Evolutionary conservation across 2,113 vertebrate genomes (phyloP).

Genomic region (Chaetorhynchus papuensis): DNA sequence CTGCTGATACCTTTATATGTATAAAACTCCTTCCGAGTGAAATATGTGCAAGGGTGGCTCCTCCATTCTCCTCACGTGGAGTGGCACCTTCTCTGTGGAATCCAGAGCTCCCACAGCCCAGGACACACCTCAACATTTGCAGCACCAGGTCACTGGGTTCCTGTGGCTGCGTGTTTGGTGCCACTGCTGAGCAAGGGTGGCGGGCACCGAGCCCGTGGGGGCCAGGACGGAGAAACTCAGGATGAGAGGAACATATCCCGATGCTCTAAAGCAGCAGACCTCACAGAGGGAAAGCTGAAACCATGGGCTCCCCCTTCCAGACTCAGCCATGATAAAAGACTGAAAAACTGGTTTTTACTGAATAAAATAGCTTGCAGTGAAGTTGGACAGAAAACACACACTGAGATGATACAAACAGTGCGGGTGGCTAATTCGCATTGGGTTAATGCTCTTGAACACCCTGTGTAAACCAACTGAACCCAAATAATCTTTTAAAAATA

Average conservation of each 20-base stretch:
- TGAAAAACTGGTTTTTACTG: neutral
- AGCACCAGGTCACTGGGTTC: neutral
- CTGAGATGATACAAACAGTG: neutral
- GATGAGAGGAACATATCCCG: neutral
- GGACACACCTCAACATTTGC: neutral
- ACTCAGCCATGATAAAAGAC: neutral
- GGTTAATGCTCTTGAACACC: neutral
- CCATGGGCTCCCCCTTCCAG: neutral
- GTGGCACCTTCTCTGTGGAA: neutral
- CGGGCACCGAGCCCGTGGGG: fast-evolving
- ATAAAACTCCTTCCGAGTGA: neutral
- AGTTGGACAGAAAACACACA: neutral
- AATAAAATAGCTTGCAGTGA: neutral
- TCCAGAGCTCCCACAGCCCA: neutral
- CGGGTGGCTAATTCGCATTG: neutral
- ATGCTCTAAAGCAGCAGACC: neutral
- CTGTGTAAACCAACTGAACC: neutral
- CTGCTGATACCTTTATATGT: neutral
- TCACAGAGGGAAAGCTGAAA: neutral
- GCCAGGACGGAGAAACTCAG: neutral
- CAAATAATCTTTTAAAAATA: neutral
- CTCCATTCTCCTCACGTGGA: neutral
- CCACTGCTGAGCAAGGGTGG: neutral
- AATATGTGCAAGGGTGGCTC: neutral
- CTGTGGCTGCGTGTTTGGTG: fast-evolving